Conservation (phyloP, 2,888 invertebrate species). For the Taphrorychus bicolor region DNA sequence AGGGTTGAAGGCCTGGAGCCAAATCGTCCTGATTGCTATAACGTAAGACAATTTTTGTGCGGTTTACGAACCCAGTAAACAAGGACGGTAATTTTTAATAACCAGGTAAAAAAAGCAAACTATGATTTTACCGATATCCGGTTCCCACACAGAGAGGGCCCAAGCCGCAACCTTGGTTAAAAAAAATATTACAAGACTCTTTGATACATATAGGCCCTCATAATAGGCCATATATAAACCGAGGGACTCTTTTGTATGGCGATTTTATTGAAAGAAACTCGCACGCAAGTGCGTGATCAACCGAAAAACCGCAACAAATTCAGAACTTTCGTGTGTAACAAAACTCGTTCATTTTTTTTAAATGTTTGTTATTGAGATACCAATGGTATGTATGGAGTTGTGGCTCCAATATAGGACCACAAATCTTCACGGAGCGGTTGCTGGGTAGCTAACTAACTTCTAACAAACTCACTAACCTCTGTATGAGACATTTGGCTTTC, state of each 20-base stretch:
- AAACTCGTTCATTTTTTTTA: no score
- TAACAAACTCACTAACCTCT: no score
- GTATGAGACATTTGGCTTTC: no score
- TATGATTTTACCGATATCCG: constrained; percentile 41
- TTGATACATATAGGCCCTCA: not conserved
- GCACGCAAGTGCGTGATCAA: constrained; percentile 18
- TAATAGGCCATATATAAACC: no score
- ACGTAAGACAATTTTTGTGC: not conserved
- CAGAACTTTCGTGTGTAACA: no score
- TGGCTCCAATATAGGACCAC: no score
- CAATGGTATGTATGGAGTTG: no score
- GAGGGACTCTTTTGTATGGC: no score
- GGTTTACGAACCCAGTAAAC: constrained; percentile 14
- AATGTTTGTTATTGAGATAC: no score
- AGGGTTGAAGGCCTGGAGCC: constrained; percentile 9
- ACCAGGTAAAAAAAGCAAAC: constrained; percentile 42
- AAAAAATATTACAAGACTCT: not conserved
- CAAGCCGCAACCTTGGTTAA: constrained; percentile 1
- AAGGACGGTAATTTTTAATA: constrained; percentile 41
- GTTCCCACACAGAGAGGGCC: constrained; percentile 28
- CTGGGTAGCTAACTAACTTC: no score
- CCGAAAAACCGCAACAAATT: constrained; percentile 9
- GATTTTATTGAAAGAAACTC: not conserved
- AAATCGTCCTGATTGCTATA: not conserved
- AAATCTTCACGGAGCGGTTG: no score